A percentile compares a stretch with the other conserved stretches of the same genome.
These are phyloP conservation scores for Cossypha heuglini DNA, from an alignment of 2,797 vertebrate species.

Conservation along the genomic window DNA sequence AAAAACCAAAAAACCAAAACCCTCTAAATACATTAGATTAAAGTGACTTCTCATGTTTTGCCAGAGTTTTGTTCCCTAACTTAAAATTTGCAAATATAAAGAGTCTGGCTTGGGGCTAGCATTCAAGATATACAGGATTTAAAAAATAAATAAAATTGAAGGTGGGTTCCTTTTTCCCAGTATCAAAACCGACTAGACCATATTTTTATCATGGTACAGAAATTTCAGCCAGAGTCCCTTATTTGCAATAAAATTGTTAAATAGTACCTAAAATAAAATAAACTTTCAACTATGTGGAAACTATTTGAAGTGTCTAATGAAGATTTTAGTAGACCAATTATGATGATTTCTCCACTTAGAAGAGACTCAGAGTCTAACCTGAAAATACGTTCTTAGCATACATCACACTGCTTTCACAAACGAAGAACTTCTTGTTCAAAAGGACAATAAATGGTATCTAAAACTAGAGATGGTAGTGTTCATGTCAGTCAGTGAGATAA, in stretches of 20 bases:
- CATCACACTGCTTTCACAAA: not conserved
- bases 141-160: not conserved
- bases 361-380: not conserved
- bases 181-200: not conserved
- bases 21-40: constrained; percentile 7
- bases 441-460: not conserved
- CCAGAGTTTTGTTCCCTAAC: not conserved
- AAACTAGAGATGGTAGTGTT: not conserved
- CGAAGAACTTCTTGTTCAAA: not conserved
- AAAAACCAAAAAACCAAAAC: no score
- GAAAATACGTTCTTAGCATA: not conserved
- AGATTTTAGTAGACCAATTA: not conserved
- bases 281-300: not conserved
- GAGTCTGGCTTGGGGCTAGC: not conserved
- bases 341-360: not conserved
- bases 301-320: not conserved
- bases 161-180: not conserved
- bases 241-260: not conserved
- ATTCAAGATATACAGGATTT: not conserved
- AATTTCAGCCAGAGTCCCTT: not conserved
- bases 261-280: not conserved
- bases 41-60: constrained; percentile 21
- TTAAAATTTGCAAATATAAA: constrained; percentile 4
- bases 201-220: not conserved
- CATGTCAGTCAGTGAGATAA: not conserved